These are phyloP conservation scores for Lithosia quadra DNA, from an alignment of 2,888 invertebrate genomes.

Conservation along the genomic window DNA sequence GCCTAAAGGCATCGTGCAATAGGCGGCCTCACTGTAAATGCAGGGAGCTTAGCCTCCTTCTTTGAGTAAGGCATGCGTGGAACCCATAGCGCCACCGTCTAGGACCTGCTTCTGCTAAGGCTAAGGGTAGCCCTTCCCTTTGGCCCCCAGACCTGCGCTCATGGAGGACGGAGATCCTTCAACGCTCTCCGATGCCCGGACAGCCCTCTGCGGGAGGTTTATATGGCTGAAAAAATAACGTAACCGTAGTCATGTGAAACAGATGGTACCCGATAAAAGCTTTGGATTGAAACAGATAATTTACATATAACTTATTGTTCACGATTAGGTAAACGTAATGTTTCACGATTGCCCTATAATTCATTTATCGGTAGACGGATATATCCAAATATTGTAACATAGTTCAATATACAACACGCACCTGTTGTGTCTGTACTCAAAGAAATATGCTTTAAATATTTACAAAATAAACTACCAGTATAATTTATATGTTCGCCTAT, in stretches of 20 bases:
- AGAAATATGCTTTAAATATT: conserved; percentile 49
- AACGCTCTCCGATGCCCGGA: no score
- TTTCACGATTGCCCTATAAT: neutral
- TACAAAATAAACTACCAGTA: conserved; percentile 38
- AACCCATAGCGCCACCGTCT: no score
- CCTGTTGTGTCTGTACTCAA: conserved; percentile 38
- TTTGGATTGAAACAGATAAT: neutral
- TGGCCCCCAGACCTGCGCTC: no score
- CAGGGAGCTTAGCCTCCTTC: no score
- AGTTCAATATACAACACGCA: conserved; percentile 40
- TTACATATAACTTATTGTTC: neutral
- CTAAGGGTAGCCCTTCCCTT: no score
- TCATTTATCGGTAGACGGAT: conserved; percentile 9
- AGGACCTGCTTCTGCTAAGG: no score
- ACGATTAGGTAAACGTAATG: neutral
- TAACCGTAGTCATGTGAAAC: neutral
- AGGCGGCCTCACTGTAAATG: no score
- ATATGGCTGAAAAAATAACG: neutral
- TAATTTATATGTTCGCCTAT: conserved; percentile 40
- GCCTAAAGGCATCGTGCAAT: no score
- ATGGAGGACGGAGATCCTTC: no score
- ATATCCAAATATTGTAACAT: conserved; percentile 34
- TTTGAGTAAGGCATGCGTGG: no score
- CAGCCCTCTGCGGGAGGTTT: no score
- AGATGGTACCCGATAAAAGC: neutral